Evolutionary conservation across 1,140 invertebrate species (phyloP), one percentile per base, ranked within the genome.

Genomic region (Tribolium castaneum): DNA sequence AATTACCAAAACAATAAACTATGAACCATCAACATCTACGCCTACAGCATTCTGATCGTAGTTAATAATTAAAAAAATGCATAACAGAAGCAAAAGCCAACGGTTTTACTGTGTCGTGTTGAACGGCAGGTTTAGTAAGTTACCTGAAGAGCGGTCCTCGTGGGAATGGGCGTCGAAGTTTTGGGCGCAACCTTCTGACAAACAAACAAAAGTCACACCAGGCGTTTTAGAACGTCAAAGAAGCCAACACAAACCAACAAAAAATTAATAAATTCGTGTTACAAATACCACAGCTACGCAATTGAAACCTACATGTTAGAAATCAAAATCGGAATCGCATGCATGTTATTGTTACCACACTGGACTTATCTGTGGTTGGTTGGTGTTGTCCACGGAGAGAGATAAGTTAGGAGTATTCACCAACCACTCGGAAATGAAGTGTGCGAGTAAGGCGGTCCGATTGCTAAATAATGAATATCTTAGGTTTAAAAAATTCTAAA

Each of bases 131-230:
- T 81, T 82, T 72, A 84, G 72, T 84, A 83, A 51, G 80, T 85
- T 86, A 86, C 86, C 86, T 86, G 86, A 3, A 86, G 82, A 70
- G 84, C 81, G 52, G 84, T 82, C 76, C 84, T 85, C 4, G 85
- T 83, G 16, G 83, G 74, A n/a, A 84, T 51, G 10, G 84, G 82
- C 3, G 84, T 81, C 56, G 82, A 75, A 14, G 78, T 56, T 80
- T 84, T 86, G 30, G 80, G 77, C 25, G 81, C 51, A 49, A 81
- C 14, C 80, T 84, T 85, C 84, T 86, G 78, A 71, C 71, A 77
- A 79, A 77, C 77, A 79, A 78, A 78, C 19, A 76, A 75, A 59
- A 74, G 59, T 70, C 59, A 80, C 70, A 78, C 70, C 50, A 76
- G 62, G 52, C 72, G 13, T 75, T 56, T 59, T 56, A 75, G 13